Base-by-base conservation (phyloP, 2,113 vertebrate species). In the Siniperca chuatsi region DNA sequence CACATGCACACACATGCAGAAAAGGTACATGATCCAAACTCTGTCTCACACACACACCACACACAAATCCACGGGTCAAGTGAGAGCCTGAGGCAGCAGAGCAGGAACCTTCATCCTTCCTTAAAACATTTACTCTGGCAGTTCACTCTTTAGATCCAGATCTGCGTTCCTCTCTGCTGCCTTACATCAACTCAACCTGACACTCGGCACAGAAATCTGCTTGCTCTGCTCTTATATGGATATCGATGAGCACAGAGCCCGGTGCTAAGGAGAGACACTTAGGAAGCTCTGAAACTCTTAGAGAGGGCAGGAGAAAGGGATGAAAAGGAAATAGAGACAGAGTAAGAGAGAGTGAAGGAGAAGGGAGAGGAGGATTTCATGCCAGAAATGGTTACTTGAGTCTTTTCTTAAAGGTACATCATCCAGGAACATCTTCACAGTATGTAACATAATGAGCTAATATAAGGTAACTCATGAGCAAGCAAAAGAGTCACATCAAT, bases 171-270 rank as follows among this genome's bases (percentile, higher is more conserved):
- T 91, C 62, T 81, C 25, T 62, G 76, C 90, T 92, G 92, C 82
- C 54, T 81, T 82, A 58, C 87, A 85, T 92, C 91, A 89, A 62
- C 83, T 71, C 67, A 55, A 78, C 66, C 66, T 46, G 90, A 81
- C 57, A 9, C 80, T 76, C 84, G 33, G 69, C 79, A 25, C 75
- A 58, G 73, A 89, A 89, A 87, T 52, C 83, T 79, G 76, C 55
- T 82, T 33, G 66, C 80, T 89, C 78, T 91, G 93, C 88, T 94
- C 92, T 92, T 93, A 94, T 93, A 95, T 83, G 92, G 93, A 79
- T 86, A 77, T 86, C 64, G 58, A 91, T 83, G 87, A 88, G 87
- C 74, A 42, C 33, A n/a, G 76, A 79, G 78, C 50, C 48, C 3
- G 3, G 33, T 76, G 75, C 60, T 65, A 57, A 76, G 44, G 50